Conservation (phyloP, 2,797 vertebrate species). For the Chromobotia macracanthus region DNA sequence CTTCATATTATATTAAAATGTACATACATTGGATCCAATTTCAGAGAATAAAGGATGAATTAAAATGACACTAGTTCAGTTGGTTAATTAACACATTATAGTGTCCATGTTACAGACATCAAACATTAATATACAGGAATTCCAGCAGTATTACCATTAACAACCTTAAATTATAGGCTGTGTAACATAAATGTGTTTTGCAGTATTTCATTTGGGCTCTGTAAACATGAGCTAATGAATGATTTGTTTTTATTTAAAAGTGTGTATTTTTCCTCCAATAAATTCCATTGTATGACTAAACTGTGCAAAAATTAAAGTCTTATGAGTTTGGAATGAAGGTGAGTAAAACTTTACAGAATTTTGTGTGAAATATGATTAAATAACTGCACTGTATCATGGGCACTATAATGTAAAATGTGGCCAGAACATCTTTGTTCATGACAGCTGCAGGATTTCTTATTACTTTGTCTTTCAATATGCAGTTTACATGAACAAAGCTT, state of each 20-base stretch:
- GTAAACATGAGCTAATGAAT: neutral
- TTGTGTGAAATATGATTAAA: neutral
- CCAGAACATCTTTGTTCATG: constrained; percentile 53
- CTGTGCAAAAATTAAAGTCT: no score
- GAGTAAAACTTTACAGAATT: no score
- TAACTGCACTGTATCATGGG: neutral
- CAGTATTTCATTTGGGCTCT: neutral
- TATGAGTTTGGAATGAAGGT: no score
- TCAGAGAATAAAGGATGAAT: no score
- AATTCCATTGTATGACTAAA: no score
- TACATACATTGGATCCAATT: no score
- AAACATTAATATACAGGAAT: neutral
- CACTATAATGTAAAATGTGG: constrained; percentile 33
- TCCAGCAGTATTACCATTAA: neutral
- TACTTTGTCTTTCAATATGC: constrained; percentile 33
- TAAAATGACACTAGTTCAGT: no score
- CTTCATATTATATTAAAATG: no score
- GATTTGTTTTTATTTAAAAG: no score
- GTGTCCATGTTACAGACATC: neutral
- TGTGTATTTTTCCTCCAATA: no score
- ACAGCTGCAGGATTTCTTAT: constrained; percentile 58
- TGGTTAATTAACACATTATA: constrained; percentile 1
- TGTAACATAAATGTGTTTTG: neutral
- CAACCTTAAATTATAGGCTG: neutral
- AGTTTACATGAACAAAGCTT: constrained; percentile 62